These are phyloP conservation scores for Gymnothorax reevesii DNA, from an alignment of 2,797 vertebrate species.

Conservation along the genomic window DNA sequence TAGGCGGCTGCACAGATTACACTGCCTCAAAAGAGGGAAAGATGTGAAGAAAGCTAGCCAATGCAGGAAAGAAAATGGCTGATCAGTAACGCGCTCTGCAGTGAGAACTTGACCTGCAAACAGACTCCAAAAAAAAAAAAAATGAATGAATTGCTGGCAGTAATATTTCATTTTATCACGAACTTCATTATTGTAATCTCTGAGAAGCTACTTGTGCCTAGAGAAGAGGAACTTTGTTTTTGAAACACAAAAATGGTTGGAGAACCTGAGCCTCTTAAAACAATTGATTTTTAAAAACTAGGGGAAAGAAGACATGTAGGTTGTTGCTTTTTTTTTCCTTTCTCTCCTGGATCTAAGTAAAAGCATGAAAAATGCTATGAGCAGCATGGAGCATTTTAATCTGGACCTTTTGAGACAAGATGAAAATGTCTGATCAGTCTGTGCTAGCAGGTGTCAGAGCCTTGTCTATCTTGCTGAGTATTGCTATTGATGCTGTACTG, in stretches of 20 bases:
- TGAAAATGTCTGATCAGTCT: conserved; percentile 72
- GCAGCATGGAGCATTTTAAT: conserved; percentile 70
- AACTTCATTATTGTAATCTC: background rate
- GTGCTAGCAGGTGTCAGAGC: conserved; percentile 67
- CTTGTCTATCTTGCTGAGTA: conserved; percentile 61
- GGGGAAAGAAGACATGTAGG: conserved; percentile 60
- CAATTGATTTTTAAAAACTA: conserved; percentile 71
- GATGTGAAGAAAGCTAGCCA: conserved; percentile 37
- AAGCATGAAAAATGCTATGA: conserved; percentile 27
- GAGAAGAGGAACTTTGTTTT: conserved; percentile 35
- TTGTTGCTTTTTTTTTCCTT: conserved; percentile 29
- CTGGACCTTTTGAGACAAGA: conserved; percentile 76
- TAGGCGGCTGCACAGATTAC: conserved; percentile 62
- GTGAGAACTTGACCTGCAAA: background rate
- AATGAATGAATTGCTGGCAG: background rate
- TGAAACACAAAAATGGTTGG: conserved; percentile 48
- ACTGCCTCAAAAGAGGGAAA: background rate
- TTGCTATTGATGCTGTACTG: conserved; percentile 32
- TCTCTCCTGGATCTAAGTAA: conserved; percentile 66
- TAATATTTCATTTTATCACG: background rate
- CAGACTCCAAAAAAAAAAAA: background rate
- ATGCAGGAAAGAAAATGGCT: conserved; percentile 28
- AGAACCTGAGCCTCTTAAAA: conserved; percentile 62
- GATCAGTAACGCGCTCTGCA: conserved; percentile 1
- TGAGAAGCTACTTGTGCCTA: conserved; percentile 52